Evolutionary conservation across 2,113 vertebrate genomes (phyloP), one percentile per base, ranked within the genome.

Genomic region (Coturnix japonica): DNA sequence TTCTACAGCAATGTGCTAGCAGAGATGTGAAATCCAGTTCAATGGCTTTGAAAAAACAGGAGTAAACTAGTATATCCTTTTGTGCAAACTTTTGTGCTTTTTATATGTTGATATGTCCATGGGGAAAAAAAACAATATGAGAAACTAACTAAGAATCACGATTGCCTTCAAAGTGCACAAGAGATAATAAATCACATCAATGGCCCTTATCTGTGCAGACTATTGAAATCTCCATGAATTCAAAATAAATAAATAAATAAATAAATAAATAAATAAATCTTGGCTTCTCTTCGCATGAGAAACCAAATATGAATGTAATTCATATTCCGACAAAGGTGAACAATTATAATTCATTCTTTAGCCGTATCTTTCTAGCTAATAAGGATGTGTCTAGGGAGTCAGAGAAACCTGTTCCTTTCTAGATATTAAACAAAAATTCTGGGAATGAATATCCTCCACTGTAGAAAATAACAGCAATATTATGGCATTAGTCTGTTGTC

Each of bases 171-270:
- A 85, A 91, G 20, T 33, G 35, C 46, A 64, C 46, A 80, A n/a
- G 46, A 82, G 72, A 83, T 9, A 89, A 56, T 25, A 81, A 93
- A 94, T 56, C 60, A 87, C 91, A 95, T 94, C 82, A 77, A 14
- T 33, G 69, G 15, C 39, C 39, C 51, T 92, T 93, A 69, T 79
- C 90, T 81, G 6, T 0, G 21, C 39, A 88, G 57, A 37, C 23
- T 54, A 56, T 20, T 88, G 85, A 90, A 90, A 81, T 78, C 26
- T 61, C n/a, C 30, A 78, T 16, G 53, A 95, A 61, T 7, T 67
- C 69, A 61, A 60, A 77, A 33, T 13, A 25, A 77, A 37, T 37
- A 37, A 23, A 71, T 11, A 41, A 39, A 39, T 39, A 39, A 39
- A 39, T 9, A 39, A 39, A 39, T n/a, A n/a, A 37, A 37, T 37